Evolutionary conservation across 2,797 vertebrate genomes (phyloP).

Genomic region (Carcharodon carcharias): DNA sequence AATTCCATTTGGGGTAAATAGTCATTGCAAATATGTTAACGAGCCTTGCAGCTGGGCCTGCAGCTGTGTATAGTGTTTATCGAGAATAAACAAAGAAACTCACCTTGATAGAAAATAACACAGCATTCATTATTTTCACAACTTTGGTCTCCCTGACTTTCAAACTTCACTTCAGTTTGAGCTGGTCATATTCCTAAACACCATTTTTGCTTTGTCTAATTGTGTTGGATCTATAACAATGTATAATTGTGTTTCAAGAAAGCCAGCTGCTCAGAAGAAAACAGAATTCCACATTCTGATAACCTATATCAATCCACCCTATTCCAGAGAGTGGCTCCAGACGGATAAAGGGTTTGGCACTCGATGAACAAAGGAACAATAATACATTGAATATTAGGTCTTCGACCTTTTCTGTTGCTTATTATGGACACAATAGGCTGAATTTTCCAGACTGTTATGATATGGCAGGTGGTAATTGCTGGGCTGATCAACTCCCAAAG

Average conservation of each 20-base stretch:
- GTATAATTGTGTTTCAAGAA: slow-evolving; percentile 19
- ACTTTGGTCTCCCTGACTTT: neutral
- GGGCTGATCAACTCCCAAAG: no score
- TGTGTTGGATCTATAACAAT: slow-evolving; percentile 16
- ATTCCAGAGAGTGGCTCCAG: neutral
- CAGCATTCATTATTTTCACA: neutral
- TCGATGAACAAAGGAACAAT: neutral
- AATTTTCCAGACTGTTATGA: neutral
- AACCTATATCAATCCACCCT: neutral
- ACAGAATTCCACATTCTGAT: neutral
- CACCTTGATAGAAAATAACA: neutral
- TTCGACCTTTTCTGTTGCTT: neutral
- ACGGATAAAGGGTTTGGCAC: neutral
- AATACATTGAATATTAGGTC: neutral
- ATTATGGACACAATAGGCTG: neutral
- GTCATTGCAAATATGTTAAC: neutral
- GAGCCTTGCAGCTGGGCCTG: neutral
- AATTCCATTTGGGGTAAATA: neutral
- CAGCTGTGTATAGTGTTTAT: slow-evolving; percentile 1
- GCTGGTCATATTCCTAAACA: neutral
- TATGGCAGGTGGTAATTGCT: no score
- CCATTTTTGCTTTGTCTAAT: neutral
- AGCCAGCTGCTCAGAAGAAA: neutral
- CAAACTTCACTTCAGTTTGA: neutral
- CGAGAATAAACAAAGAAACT: neutral